Evolutionary conservation across 2,888 invertebrate genomes (phyloP), one percentile per base, ranked within the genome.

Genomic region (Microctonus brassicae): DNA sequence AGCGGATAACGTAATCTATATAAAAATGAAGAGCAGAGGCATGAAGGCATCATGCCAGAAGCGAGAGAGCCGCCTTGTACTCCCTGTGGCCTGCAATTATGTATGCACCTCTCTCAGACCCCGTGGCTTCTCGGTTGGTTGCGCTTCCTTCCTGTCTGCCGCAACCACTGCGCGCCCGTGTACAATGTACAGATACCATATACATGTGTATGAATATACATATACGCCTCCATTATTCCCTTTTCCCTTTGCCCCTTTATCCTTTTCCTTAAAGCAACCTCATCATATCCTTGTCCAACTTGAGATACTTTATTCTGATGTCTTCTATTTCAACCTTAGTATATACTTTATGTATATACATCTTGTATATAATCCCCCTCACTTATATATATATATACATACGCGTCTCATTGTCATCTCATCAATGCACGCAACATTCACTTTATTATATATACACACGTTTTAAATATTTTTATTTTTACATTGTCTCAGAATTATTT

Each of bases 111-210:
- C 84, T 84, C 82, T 78, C 77, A 77, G 82, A 80, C 79, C 80
- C 81, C 79, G 81, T 81, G 84, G 84, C 85, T 84, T 83, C 83
- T 81, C 86, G 86, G 85, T 86, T 83, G 82, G 86, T 82, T 84
- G 86, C 85, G 85, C 85, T 86, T 86, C 86, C 86, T 86, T 86
- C 86, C 86, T 86, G 85, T 85, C 85, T 80, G 84, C 83, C 79
- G 82, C 82, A 83, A 81, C 83, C 81, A 80, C 81, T 77, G 81
- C 80, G 75, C n/a, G n/a, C n/a, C 69, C 47, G 39, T 22, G 76
- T 78, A 75, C 75, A 5, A 29, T 7, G 29, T 5, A 73, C 67
- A 57, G 62, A 74, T 71, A 73, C 17, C 17, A 47, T n/a, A 55
- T 55, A n/a, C 24, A 26, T 5, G 11, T 24, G 17, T 42, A 42